Percentiles rank a stretch among this genome's conserved stretches.
Evolutionary conservation across 2,113 vertebrate genomes (phyloP).

Genomic region (Cyanoderma ruficeps): DNA sequence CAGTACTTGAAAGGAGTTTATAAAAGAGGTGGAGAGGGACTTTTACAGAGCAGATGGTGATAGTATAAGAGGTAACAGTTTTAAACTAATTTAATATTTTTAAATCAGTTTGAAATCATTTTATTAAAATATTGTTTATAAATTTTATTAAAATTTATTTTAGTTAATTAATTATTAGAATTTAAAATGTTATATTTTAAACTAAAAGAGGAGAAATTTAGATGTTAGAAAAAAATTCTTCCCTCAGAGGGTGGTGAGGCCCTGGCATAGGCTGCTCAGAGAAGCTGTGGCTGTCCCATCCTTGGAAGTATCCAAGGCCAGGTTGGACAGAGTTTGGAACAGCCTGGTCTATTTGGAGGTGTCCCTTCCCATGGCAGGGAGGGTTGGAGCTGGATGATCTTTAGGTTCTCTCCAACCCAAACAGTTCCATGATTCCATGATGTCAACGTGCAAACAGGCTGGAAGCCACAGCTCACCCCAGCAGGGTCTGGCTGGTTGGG

Average conservation of each 20-base stretch:
- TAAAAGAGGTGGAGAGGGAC: neutral
- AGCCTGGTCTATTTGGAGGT: neutral
- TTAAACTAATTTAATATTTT: no score
- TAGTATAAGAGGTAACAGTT: neutral
- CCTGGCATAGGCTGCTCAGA: neutral
- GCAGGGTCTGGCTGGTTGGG: neutral
- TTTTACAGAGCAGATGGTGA: neutral
- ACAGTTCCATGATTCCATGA: neutral
- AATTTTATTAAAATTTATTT: neutral
- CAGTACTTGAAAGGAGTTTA: neutral
- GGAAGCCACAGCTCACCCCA: neutral
- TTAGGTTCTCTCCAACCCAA: neutral
- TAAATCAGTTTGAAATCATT: no score
- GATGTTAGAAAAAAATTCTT: neutral
- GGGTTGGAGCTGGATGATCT: neutral
- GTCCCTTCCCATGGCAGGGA: neutral
- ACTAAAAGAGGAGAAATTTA: neutral
- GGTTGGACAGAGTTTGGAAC: accelerated
- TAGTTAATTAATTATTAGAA: neutral
- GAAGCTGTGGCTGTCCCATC: neutral
- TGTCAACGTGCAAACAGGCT: neutral
- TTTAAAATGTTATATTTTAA: neutral
- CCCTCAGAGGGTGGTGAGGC: accelerated
- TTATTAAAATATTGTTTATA: neutral
- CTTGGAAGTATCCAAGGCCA: neutral